Percentiles rank a stretch among this genome's conserved stretches.
Conservation (phyloP, 2,113 vertebrate genomes). For the Passer montanus region DNA sequence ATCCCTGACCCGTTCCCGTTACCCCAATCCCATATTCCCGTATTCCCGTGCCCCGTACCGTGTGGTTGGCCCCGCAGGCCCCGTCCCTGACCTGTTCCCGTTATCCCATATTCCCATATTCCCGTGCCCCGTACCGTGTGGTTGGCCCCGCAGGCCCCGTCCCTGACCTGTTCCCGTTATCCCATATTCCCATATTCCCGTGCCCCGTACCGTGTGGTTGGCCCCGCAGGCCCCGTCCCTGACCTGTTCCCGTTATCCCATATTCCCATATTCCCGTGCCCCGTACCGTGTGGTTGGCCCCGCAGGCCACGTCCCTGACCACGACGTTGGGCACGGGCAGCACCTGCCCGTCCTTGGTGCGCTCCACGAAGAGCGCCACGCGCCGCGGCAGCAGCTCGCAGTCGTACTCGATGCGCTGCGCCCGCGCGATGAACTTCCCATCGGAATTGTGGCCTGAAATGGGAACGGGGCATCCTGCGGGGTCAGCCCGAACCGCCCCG, state of each 20-base stretch:
- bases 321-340: constrained; percentile 83
- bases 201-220: background rate
- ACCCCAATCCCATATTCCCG: background rate
- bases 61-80: background rate
- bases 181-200: too few species aligned
- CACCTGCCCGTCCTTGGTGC: constrained; percentile 95
- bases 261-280: background rate
- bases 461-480: background rate
- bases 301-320: background rate
- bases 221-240: background rate
- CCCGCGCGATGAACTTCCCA: constrained; percentile 94
- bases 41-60: background rate
- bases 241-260: background rate
- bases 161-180: too few species aligned
- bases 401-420: constrained; percentile 95
- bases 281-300: background rate
- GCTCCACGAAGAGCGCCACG: constrained; percentile 93
- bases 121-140: background rate
- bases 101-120: background rate
- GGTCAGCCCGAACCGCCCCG: rapidly evolving
- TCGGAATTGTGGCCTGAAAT: constrained; percentile 92
- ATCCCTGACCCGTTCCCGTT: background rate
- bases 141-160: background rate
- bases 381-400: constrained; percentile 93
- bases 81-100: background rate